A percentile compares a stretch with the other conserved stretches of the same genome.
Evolutionary conservation across 2,113 vertebrate species (phyloP).

Genomic region (Myodes glareolus): DNA sequence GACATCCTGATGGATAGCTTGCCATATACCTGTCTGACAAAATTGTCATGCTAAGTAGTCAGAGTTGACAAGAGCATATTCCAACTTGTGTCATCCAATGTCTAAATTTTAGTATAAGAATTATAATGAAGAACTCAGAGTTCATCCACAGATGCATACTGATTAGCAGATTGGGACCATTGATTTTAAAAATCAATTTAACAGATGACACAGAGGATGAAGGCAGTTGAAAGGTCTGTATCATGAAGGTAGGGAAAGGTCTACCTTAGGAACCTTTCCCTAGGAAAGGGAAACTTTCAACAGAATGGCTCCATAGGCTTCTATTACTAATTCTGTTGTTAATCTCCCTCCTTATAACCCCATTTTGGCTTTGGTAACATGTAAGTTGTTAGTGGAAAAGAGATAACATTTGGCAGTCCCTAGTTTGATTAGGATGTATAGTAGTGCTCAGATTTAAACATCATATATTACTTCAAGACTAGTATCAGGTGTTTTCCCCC

Average conservation of each 20-base stretch:
- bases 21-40: neutral
- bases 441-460: neutral
- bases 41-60: constrained; percentile 12
- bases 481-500: neutral
- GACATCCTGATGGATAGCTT: neutral
- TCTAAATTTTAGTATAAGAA: constrained; percentile 22
- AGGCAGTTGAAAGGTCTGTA: neutral
- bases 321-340: neutral
- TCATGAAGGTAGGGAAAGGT: neutral
- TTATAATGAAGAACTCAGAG: constrained; percentile 3
- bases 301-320: neutral
- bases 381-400: neutral
- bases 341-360: neutral
- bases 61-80: neutral
- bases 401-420: neutral
- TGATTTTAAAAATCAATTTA: neutral
- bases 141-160: neutral
- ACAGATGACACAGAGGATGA: neutral
- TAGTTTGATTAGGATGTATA: neutral
- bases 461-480: neutral
- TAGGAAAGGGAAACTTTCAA: neutral
- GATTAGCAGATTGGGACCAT: neutral
- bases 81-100: neutral
- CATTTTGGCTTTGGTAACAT: neutral
- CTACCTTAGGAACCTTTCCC: too few species aligned